A percentile compares a stretch with the other conserved stretches of the same genome.
Evolutionary conservation across 35 echinoderm and acorn worm species (phyloP).

Genomic region (Patiria miniata): DNA sequence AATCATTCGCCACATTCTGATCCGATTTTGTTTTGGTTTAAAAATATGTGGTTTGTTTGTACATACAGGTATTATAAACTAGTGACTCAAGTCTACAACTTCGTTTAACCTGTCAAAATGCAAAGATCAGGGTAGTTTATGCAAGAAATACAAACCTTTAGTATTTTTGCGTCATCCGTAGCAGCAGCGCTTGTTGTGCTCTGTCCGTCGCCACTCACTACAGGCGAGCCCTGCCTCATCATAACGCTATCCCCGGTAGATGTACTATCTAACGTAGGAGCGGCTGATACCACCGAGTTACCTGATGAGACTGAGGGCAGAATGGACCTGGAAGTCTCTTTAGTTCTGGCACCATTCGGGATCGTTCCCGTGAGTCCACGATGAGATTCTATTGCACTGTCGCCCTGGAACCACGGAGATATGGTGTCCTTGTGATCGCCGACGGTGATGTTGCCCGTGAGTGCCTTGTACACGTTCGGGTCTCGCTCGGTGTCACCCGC

Average conservation of each 20-base stretch:
- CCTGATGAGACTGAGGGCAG: neutral
- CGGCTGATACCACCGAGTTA: neutral
- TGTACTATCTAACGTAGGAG: neutral
- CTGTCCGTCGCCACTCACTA: neutral
- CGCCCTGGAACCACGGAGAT: neutral
- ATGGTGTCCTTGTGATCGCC: neutral
- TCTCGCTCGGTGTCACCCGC: neutral
- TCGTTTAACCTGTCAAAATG: too few species aligned
- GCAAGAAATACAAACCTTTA: neutral
- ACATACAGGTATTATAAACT: too few species aligned
- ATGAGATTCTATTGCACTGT: neutral
- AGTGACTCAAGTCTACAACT: too few species aligned
- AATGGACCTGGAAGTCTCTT: neutral
- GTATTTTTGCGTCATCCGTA: neutral
- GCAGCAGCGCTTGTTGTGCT: neutral
- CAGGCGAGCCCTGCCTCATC: neutral
- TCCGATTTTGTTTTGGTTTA: too few species aligned
- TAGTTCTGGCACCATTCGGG: neutral
- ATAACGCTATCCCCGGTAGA: neutral
- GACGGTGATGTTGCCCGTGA: neutral
- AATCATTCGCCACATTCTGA: too few species aligned
- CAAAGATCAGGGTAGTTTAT: too few species aligned
- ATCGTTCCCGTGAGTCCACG: neutral
- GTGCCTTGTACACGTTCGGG: slow-evolving; percentile 21
- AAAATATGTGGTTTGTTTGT: too few species aligned